Conservation (phyloP, 2,113 vertebrate species). For the Lethenteron reissneri region DNA sequence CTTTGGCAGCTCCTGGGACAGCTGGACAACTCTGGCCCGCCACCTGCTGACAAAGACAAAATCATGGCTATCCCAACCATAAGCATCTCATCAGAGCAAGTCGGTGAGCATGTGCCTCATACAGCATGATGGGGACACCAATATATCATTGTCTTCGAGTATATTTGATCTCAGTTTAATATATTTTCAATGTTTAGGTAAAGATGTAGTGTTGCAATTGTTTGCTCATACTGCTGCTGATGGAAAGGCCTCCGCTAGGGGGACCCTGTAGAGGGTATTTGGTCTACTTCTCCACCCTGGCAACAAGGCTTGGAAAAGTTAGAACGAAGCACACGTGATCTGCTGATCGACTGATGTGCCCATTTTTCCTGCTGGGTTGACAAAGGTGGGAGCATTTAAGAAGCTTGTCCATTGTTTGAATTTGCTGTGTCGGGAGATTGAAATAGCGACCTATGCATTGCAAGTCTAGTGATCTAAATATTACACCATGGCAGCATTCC, state of each 20-base stretch:
- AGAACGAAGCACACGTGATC: no score
- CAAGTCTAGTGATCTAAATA: no score
- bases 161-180: background rate
- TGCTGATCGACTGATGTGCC: no score
- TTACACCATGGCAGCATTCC: no score
- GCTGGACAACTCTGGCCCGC: slow-evolving; percentile 77
- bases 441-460: no score
- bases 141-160: background rate
- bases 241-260: background rate
- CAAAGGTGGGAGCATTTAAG: no score
- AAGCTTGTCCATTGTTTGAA: no score
- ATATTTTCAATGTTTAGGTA: background rate
- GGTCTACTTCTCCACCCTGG: no score
- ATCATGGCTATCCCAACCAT: slow-evolving; percentile 74
- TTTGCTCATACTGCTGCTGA: background rate
- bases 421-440: no score
- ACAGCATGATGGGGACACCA: background rate
- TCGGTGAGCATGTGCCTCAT: slow-evolving; percentile 29
- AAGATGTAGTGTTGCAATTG: background rate
- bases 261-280: background rate
- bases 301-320: no score
- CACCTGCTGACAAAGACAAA: slow-evolving; percentile 76
- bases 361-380: no score
- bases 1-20: slow-evolving; percentile 59
- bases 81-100: slow-evolving; percentile 79